Base-by-base conservation (phyloP, 2,797 vertebrate genomes). In the Leuciscus waleckii region DNA sequence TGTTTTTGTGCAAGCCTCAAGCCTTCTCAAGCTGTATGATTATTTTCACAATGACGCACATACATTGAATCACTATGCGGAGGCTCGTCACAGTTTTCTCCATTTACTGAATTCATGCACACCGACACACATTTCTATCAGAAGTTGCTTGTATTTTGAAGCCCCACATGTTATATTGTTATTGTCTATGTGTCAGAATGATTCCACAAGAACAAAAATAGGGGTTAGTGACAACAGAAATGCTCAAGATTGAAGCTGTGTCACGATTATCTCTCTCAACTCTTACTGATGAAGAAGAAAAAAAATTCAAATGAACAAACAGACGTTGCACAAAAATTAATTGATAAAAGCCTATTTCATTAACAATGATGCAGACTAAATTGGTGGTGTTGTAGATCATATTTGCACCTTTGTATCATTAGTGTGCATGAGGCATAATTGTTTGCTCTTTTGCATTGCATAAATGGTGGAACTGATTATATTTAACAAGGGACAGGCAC, bases 41-140 rank as follows among this genome's bases (percentile, higher is more conserved):
- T 16, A 54, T 69, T 77, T 58, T 32, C 26, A 56, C 21, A n/a
- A 26, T 79, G 67, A 85, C 83, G 51, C 51, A 79, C 51, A 79
- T 19, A 61, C 7, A 0, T 70, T 85, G 39, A 84, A 84, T 79
- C 75, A 84, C 37, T 61, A 29, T 79, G 83, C 29, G 21, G 51
- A 84, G 67, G 76, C 67, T 70, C 41, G 23, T 61, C 35, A 17
- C 4, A 9, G 3, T 29, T 23, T 37, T 35, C 35, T 51, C 13
- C 32, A 56, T 41, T 82, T 29, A 29, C 69, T 26, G 67, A 73
- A 65, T 43, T n/a, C 10, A 16, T 41, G 16, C 35, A 41, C 63
- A 43, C 46, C 26, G 51, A 29, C 51, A 49, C 65, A 19, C 26
- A n/a, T 70, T 61, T 63, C 43, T 35, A 39, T 69, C 37, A 43